Conservation (phyloP, 2,113 vertebrate genomes). For the Erpornis zantholeuca region DNA sequence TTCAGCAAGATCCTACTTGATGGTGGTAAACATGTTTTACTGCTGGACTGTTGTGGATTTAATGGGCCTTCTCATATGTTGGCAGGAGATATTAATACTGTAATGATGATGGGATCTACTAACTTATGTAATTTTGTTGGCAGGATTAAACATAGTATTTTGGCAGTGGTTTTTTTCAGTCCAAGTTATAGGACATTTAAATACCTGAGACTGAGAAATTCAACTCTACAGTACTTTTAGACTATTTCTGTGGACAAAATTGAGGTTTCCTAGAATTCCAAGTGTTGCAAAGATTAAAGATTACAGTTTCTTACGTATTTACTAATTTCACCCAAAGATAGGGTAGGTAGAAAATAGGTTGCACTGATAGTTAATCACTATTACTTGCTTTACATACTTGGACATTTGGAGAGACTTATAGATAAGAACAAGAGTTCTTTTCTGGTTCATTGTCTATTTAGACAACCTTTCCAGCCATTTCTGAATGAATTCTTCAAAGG, state of each 20-base stretch:
- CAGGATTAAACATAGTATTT: background rate
- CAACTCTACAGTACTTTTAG: background rate
- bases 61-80: constrained; percentile 35
- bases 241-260: background rate
- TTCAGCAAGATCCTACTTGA: background rate
- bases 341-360: background rate
- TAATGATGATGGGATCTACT: constrained; percentile 11
- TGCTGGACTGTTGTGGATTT: constrained; percentile 23
- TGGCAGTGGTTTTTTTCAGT: background rate
- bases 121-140: constrained; percentile 1
- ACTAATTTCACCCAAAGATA: background rate
- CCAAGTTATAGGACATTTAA: constrained; percentile 3
- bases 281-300: background rate
- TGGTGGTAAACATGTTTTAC: constrained; percentile 16
- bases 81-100: constrained; percentile 22
- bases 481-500: background rate
- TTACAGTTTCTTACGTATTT: background rate
- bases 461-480: background rate
- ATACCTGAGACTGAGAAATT: background rate
- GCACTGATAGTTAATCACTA: background rate
- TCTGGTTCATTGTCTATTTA: background rate
- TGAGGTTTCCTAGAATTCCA: background rate
- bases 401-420: background rate
- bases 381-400: background rate
- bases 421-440: background rate